Base-by-base conservation (phyloP, 2,797 vertebrate species). In the Prionace glauca region DNA sequence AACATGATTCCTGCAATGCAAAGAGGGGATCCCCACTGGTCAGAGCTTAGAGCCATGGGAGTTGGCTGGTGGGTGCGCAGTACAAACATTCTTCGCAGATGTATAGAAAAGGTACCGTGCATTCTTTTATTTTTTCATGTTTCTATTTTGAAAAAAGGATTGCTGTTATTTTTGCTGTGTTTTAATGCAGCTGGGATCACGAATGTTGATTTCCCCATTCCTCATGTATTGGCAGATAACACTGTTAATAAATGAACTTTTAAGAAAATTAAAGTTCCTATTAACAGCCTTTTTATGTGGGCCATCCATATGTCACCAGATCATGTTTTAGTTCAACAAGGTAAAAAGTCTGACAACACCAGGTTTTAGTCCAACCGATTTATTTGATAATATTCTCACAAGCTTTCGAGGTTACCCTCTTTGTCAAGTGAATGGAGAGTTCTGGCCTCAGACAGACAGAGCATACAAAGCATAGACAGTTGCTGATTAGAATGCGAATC, bases 31-130 rank as follows among this genome's bases (percentile, higher is more conserved):
- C 98, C 98, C 50, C 97, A 98, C 22, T 99, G 99, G 99, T 97
- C 98, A 10, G 99, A 99, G 96, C 98, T 99, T 65, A 98, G 98
- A 97, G 98, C 99, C 41, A 99, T 99, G 99, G 99, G 99, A 41
- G 96, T 99, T 67, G 99, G 99, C 93, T 99, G 99, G 99, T 99
- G 99, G 99, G 97, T 99, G 96, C 98, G 99, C 95, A 99, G 98
- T 97, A 98, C 97, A 77, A 98, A 98, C 96, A 98, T 98, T 95
- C 97, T 99, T 29, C 98, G 99, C 95, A 98, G 97, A 96, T 99
- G 99, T 96, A 98, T 99, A 94, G 99, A 99, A 96, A 99, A 99
- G 98, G 99, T 99, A 97, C 16, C 20, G 8, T 72, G 41, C 32
- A 67, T 24, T 41, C 0, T 18, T 95, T 95, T 92, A 32, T 56